Evolutionary conservation across 2,113 vertebrate species (phyloP).

Genomic region (Rhea americana): DNA sequence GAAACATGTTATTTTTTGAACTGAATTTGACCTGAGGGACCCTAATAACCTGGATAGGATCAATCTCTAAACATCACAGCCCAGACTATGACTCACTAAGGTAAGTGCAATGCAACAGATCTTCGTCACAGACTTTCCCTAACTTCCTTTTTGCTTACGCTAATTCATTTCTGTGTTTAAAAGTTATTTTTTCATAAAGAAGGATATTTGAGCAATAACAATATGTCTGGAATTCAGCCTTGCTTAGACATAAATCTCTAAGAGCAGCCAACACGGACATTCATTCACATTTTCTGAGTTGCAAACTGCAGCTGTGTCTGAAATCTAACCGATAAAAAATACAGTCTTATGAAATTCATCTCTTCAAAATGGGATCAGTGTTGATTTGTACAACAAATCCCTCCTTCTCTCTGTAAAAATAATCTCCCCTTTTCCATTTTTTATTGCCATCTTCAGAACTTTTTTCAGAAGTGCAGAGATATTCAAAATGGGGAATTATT

Average conservation of each 20-base stretch:
- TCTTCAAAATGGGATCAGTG: not conserved
- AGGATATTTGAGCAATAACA: constrained; percentile 19
- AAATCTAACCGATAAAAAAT: not conserved
- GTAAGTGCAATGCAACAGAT: not conserved
- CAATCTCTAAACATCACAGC: not conserved
- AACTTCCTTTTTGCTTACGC: constrained; percentile 29
- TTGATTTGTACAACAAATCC: not conserved
- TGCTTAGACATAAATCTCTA: not conserved
- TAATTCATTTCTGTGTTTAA: not conserved
- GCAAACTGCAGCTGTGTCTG: not conserved
- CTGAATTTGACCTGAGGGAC: not conserved
- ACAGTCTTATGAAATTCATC: not conserved
- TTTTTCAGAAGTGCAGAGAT: not conserved
- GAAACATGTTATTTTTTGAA: not conserved
- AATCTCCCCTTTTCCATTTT: not conserved
- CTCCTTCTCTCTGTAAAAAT: not conserved
- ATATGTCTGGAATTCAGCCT: not conserved
- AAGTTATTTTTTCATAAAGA: constrained; percentile 21
- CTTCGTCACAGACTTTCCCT: constrained; percentile 26
- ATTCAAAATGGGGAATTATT: not conserved
- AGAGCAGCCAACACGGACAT: not conserved
- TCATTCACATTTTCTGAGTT: not conserved
- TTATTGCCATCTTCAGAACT: not conserved
- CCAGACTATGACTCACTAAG: not conserved
- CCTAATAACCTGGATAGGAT: not conserved